Evolutionary conservation across 1,140 invertebrate species (phyloP).

Genomic region (Physella acuta): DNA sequence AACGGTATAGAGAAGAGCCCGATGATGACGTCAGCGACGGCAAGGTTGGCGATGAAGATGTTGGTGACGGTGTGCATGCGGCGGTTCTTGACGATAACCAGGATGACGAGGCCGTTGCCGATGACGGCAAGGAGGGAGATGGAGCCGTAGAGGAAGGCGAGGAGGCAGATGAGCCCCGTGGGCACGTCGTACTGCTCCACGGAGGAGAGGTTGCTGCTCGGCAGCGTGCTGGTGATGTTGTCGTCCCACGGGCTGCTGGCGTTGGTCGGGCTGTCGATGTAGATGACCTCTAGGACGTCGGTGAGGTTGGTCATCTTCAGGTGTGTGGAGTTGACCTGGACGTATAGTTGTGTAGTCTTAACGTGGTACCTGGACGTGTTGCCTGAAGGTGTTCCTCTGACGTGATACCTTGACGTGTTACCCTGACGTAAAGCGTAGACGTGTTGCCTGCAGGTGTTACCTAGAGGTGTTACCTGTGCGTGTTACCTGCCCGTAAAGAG

Average conservation of each 20-base stretch:
- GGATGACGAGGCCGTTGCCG: constrained; percentile 80
- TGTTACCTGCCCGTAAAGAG: no score
- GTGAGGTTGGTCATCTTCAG: neutral
- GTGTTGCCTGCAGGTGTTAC: no score
- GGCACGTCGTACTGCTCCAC: constrained; percentile 70
- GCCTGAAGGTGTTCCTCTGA: neutral
- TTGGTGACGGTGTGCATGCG: constrained; percentile 80
- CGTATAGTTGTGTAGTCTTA: neutral
- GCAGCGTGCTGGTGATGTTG: neutral
- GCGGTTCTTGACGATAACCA: constrained; percentile 69
- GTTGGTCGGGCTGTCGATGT: constrained; percentile 1
- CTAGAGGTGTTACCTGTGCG: no score
- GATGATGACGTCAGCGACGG: constrained; percentile 51
- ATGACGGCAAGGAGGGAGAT: constrained; percentile 77
- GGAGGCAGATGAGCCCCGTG: constrained; percentile 70
- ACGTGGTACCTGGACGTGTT: neutral
- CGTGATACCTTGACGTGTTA: no score
- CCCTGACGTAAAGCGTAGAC: no score
- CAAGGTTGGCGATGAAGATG: constrained; percentile 69
- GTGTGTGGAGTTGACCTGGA: neutral
- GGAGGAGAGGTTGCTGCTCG: neutral
- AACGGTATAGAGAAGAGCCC: constrained; percentile 63
- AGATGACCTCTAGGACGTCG: no score
- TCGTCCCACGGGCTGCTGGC: neutral
- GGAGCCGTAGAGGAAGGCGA: constrained; percentile 78